Evolutionary conservation across 1,140 invertebrate species (phyloP).

Genomic region (Gonioctena quinquepunctata): DNA sequence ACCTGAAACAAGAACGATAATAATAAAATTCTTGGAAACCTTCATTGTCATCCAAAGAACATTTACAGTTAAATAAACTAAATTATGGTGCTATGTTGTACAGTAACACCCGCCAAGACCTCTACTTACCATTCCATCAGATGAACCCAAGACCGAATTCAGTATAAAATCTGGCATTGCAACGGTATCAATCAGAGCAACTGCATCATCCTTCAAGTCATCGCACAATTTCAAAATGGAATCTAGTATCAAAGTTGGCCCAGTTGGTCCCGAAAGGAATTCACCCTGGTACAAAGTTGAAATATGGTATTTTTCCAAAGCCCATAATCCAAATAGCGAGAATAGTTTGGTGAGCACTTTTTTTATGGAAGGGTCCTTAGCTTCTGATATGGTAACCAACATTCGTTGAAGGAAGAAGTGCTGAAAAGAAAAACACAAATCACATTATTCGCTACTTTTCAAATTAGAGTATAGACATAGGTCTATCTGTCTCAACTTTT

Average conservation of each 20-base stretch:
- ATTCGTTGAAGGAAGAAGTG: slow-evolving; percentile 67
- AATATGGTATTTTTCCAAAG: slow-evolving; percentile 72
- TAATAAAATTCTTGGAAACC: too few relatives aligned
- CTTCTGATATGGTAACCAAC: slow-evolving; percentile 60
- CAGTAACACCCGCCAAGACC: too few relatives aligned
- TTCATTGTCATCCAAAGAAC: too few relatives aligned
- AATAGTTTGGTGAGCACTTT: slow-evolving; percentile 69
- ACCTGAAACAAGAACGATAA: slow-evolving; percentile 56
- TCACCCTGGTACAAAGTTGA: slow-evolving; percentile 77
- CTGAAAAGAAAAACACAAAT: too few relatives aligned
- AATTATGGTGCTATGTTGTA: too few relatives aligned
- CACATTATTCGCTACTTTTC: too few relatives aligned
- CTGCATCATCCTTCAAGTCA: slow-evolving; percentile 71
- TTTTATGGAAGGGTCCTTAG: slow-evolving; percentile 56
- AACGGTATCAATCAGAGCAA: slow-evolving; percentile 78
- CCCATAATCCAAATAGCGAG: slow-evolving; percentile 72
- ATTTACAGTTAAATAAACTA: too few relatives aligned
- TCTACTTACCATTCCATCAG: slow-evolving; percentile 72
- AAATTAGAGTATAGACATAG: too few relatives aligned
- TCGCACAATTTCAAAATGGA: slow-evolving; percentile 66
- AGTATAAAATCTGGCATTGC: slow-evolving; percentile 87
- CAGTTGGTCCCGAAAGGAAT: slow-evolving; percentile 59
- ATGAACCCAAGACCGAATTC: slow-evolving; percentile 76
- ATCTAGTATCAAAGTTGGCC: slow-evolving; percentile 58
- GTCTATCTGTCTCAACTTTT: too few relatives aligned